Percentiles rank a stretch among this genome's conserved stretches.
These are phyloP conservation scores for Megaceryle alcyon DNA, from an alignment of 2,797 vertebrate species.

Conservation along the genomic window DNA sequence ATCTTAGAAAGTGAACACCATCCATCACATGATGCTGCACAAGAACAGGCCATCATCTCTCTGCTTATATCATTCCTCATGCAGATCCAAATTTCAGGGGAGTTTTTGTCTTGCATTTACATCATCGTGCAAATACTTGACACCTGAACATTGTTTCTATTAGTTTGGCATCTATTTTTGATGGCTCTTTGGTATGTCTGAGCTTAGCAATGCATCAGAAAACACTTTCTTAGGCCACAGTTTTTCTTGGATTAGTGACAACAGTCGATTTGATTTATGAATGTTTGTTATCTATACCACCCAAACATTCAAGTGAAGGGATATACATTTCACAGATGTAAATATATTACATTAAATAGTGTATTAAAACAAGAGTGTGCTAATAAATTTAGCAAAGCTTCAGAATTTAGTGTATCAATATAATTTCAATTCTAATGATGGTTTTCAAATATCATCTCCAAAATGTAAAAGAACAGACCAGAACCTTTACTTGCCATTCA, in stretches of 20 bases:
- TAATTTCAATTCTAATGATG: not conserved
- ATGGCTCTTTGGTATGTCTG: not conserved
- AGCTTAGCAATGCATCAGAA: not conserved
- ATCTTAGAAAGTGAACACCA: not conserved
- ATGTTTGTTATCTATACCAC: not conserved
- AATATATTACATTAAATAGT: not conserved
- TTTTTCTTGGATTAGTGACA: not conserved
- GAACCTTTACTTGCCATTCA: not conserved
- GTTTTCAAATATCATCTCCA: not conserved
- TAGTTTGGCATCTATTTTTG: not conserved
- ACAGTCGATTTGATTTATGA: not conserved
- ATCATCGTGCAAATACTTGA: not conserved
- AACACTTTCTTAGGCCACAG: not conserved
- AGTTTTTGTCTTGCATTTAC: not conserved
- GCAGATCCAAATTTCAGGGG: not conserved
- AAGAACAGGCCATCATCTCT: fast-evolving
- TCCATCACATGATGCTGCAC: fast-evolving
- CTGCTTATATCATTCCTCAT: not conserved
- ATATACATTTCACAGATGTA: not conserved
- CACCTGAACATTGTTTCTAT: not conserved
- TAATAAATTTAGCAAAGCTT: slow-evolving; percentile 14
- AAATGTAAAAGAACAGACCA: not conserved
- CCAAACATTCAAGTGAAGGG: not conserved
- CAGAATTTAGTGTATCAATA: not conserved
- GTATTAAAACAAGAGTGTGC: not conserved